A percentile compares a stretch with the other conserved stretches of the same genome.
Conservation (phyloP, 2,888 invertebrate genomes). For the Cactoblastis cactorum region DNA sequence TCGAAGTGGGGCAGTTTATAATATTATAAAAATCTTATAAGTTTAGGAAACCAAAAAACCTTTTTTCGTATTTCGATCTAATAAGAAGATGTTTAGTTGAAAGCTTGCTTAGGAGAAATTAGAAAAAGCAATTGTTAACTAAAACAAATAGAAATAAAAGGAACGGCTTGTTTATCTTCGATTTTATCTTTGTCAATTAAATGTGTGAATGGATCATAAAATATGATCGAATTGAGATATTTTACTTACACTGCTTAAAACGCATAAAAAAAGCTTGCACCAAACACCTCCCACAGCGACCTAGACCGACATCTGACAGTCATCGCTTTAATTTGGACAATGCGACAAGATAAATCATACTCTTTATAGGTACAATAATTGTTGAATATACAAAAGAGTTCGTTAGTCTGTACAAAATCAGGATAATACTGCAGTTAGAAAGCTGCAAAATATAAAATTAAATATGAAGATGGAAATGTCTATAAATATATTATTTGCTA, state of each 20-base stretch:
- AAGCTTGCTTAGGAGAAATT: too few relatives aligned
- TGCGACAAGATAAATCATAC: slow-evolving; percentile 40
- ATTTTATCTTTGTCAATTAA: neutral
- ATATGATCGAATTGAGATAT: neutral
- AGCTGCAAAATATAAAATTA: too few relatives aligned
- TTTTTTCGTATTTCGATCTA: too few relatives aligned
- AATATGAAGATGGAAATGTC: too few relatives aligned
- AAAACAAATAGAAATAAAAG: too few relatives aligned
- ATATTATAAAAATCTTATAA: too few relatives aligned
- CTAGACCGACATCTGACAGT: slow-evolving; percentile 61
- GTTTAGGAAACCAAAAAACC: too few relatives aligned
- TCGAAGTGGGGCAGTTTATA: slow-evolving; percentile 8
- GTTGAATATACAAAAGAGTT: neutral
- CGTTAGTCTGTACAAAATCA: neutral
- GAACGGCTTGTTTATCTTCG: neutral
- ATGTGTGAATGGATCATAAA: too few relatives aligned
- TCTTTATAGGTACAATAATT: slow-evolving; percentile 1
- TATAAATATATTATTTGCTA: too few relatives aligned
- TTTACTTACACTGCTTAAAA: neutral
- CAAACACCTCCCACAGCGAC: slow-evolving; percentile 31
- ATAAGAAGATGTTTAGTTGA: too few relatives aligned
- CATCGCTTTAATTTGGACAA: slow-evolving; percentile 53
- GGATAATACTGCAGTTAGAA: too few relatives aligned
- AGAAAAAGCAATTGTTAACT: too few relatives aligned
- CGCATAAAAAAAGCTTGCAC: slow-evolving; percentile 18